Conservation (phyloP, 2,888 invertebrate species). For the Odontocolon sp. region DNA sequence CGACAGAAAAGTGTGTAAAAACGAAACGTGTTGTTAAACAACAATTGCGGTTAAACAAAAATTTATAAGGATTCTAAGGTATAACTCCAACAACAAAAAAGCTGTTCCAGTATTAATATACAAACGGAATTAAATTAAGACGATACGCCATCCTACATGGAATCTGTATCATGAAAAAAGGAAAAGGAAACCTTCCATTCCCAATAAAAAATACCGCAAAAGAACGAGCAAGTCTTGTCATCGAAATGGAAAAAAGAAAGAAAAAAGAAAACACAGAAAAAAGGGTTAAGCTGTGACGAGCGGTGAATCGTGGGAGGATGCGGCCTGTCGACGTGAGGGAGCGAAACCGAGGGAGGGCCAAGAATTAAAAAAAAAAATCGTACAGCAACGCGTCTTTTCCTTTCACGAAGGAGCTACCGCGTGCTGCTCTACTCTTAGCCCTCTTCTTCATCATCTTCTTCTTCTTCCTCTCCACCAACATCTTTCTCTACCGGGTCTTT, state of each 20-base stretch:
- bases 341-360: constrained; percentile 3
- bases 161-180: too few species aligned
- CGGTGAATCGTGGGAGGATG: constrained; percentile 31
- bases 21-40: too few species aligned
- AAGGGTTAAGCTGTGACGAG: constrained; percentile 5
- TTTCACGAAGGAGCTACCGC: constrained; percentile 23
- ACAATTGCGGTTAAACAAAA: too few species aligned
- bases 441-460: neutral
- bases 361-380: constrained; percentile 5
- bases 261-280: neutral
- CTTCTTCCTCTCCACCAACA: neutral
- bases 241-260: neutral
- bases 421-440: constrained; percentile 7
- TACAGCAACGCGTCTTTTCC: constrained; percentile 14
- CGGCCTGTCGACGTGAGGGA: constrained; percentile 6
- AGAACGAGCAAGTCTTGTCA: neutral
- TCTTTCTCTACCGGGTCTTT: neutral
- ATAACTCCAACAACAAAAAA: too few species aligned
- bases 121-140: too few species aligned
- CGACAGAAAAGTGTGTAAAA: too few species aligned
- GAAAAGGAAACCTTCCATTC: neutral
- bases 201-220: too few species aligned
- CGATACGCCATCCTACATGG: too few species aligned
- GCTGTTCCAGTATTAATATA: too few species aligned
- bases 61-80: too few species aligned